These are phyloP conservation scores for Engraulis encrasicolus DNA, from an alignment of 2,113 vertebrate species.

Conservation along the genomic window DNA sequence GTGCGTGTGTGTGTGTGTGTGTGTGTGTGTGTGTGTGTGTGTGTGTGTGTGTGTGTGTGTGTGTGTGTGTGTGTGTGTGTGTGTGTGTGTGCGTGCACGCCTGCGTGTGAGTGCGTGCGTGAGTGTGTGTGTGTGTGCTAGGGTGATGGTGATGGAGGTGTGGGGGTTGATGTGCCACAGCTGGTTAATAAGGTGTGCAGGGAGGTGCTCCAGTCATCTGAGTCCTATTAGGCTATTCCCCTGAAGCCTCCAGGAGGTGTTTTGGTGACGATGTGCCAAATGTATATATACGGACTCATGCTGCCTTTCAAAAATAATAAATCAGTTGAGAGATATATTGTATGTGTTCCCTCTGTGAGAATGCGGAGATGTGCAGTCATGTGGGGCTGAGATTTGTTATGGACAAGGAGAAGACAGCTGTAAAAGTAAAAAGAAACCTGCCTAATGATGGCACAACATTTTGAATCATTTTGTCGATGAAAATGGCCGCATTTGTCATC, in stretches of 20 bases:
- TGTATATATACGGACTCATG: background rate
- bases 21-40: no score
- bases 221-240: constrained; percentile 2
- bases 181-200: constrained; percentile 14
- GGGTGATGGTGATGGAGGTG: no score
- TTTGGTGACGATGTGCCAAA: background rate
- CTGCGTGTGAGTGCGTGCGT: no score
- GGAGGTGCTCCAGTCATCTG: background rate
- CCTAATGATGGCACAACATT: background rate
- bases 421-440: background rate
- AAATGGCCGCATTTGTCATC: background rate
- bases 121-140: no score
- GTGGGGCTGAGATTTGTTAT: background rate
- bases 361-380: background rate
- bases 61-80: no score
- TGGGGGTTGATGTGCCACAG: no score
- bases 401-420: background rate
- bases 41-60: no score
- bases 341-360: background rate
- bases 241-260: background rate
- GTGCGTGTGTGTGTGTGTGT: no score
- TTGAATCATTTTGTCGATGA: background rate
- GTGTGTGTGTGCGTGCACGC: no score
- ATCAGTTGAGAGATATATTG: constrained; percentile 2
- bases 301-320: background rate